Evolutionary conservation across 2,888 invertebrate species (phyloP), one percentile per base, ranked within the genome.

Genomic region (Lepidocyrtinus sp.): DNA sequence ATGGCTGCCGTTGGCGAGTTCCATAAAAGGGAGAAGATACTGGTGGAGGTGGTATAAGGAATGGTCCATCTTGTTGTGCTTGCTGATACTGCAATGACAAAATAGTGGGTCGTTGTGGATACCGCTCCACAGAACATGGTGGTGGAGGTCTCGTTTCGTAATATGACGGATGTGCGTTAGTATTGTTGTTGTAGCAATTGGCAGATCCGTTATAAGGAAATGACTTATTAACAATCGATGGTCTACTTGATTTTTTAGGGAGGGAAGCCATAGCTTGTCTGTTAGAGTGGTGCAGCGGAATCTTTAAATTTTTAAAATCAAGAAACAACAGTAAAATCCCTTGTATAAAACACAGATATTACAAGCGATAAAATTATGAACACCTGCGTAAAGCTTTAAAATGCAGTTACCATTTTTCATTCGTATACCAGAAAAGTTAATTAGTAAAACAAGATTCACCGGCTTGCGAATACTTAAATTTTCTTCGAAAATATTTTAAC

Each of bases 171-270:
- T 55, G 70, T 24, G 61, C n/a, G 9, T 1, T 36, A 12, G 12
- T 36, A 36, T 36, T 26, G 12, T 70, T 59, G 1, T 3, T 17
- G 17, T 68, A 68, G 19, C 55, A 50, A 26, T 19, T 59, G 1
- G 70, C 25, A 12, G 70, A 70, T 1, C 70, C 70, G 19, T 70
- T 70, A 21, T 70, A 70, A n/a, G 70, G 70, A 17, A 59, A 50
- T n/a, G 1, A 3, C 19, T 50, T 68, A 24, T 21, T 25, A 9
- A 12, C 27, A 22, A 26, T 24, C 12, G 70, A 61, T 3, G 70
- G 59, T 27, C 70, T n/a, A 12, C n/a, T 5, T 0, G 59, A 59
- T 24, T 70, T 70, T 15, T 12, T 7, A 2, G 22, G 59, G 9
- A 70, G 22, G 19, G 26, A 26, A 36, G 15, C 15, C 64, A 64